A percentile compares a stretch with the other conserved stretches of the same genome.
These are phyloP conservation scores for Drosophila micromelanica DNA, from an alignment of 1,140 invertebrate species.

Conservation along the genomic window DNA sequence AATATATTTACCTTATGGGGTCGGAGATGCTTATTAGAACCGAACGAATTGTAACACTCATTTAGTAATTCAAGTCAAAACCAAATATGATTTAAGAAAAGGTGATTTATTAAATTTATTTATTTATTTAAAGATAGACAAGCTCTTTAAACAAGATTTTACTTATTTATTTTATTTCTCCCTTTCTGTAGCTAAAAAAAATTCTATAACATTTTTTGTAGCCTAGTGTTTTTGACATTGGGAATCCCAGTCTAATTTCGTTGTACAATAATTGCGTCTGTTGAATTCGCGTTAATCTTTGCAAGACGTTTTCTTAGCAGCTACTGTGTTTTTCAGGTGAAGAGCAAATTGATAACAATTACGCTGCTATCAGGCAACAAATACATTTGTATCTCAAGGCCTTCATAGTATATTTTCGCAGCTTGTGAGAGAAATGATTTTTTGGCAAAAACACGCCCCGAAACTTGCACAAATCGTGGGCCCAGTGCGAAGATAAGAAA, in stretches of 20 bases:
- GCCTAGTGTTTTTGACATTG: not conserved
- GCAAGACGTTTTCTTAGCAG: not conserved
- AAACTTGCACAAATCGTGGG: constrained; percentile 39
- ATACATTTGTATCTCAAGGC: constrained; percentile 64
- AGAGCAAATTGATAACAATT: constrained; percentile 62
- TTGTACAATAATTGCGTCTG: not conserved
- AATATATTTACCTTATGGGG: no score
- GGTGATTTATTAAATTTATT: no score
- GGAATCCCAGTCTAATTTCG: not conserved
- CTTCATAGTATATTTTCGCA: constrained; percentile 35
- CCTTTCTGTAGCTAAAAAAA: no score
- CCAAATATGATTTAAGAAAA: no score
- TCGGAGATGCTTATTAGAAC: no score
- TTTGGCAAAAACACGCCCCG: constrained; percentile 28
- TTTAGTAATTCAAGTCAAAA: no score
- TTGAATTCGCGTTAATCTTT: not conserved
- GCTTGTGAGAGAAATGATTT: constrained; percentile 19
- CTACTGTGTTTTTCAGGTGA: constrained; percentile 5
- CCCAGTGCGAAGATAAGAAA: constrained; percentile 31
- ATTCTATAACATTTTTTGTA: no score
- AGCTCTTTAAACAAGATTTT: no score
- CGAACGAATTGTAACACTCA: no score
- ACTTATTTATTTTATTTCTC: no score
- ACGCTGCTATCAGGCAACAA: constrained; percentile 34
- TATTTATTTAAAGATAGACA: no score